Evolutionary conservation across 2,113 vertebrate species (phyloP), one percentile per base, ranked within the genome.

Genomic region (Pseudorasbora parva): DNA sequence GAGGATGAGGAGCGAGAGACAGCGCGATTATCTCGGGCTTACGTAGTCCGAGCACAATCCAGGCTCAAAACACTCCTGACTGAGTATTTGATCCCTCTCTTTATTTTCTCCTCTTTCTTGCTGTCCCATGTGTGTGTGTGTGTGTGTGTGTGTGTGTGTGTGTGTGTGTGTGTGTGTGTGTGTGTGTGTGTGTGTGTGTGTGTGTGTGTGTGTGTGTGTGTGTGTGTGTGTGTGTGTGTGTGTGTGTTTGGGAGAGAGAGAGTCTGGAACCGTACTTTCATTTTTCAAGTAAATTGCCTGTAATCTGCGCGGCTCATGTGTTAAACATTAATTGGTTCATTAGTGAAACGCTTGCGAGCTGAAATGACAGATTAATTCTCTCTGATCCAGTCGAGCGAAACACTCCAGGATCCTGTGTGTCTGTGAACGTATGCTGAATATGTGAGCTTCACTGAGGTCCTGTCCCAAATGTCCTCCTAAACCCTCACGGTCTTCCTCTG

Each of bases 261-360:
- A n/a, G 82, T 78, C 19, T 25, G 41, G 37, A 25, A 88, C 86
- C 57, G 79, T 64, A 27, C 41, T 84, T 78, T 84, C 2, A 88
- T 90, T 88, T 83, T 83, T 90, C 86, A 88, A 66, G 82, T 86
- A 60, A 88, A 90, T 88, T 86, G 82, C 71, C 60, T 33, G 71
- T 89, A 85, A 90, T 91, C 83, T 88, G 64, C 45, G 62, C 8
- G 19, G 56, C 64, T 85, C 59, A 43, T 82, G 85, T 82, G 81
- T 89, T 90, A 56, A 89, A 88, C 86, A 87, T 91, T 86, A 90
- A 91, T 90, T 89, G 89, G 77, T 86, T 89, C 91, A 91, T 91
- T 91, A 90, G 86, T 86, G 88, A 85, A 80, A 41, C 74, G 86
- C 84, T 88, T 86, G 73, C 60, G 74, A 82, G 62, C 88, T 81